Evolutionary conservation across 2,797 vertebrate species (phyloP).

Genomic region (Anguilla megastoma): DNA sequence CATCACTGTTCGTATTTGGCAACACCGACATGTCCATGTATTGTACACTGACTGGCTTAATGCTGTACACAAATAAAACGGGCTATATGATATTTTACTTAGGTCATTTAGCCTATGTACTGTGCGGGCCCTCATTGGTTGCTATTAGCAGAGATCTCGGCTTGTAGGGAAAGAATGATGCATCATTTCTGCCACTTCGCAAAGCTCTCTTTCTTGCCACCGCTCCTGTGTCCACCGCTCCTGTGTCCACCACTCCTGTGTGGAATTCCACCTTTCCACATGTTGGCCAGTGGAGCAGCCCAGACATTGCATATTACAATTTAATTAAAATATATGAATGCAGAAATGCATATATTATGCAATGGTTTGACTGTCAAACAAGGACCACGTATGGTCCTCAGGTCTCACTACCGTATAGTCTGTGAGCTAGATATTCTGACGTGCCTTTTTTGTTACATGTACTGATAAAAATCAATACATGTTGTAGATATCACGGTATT

Average conservation of each 20-base stretch:
- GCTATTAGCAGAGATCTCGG: conserved; percentile 6
- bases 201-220: conserved; percentile 15
- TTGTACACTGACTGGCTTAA: conserved; percentile 10
- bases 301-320: background rate
- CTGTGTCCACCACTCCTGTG: background rate
- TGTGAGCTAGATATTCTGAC: background rate
- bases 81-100: background rate
- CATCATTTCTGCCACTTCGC: conserved; percentile 15
- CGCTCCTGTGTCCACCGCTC: background rate
- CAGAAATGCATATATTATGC: background rate
- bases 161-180: background rate
- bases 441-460: background rate
- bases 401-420: background rate
- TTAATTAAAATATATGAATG: background rate
- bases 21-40: conserved; percentile 18
- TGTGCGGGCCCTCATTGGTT: conserved; percentile 8
- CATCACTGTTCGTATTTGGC: conserved; percentile 15
- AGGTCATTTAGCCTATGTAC: background rate
- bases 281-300: background rate
- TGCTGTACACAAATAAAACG: conserved; percentile 24
- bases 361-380: background rate
- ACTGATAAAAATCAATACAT: background rate
- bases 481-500: background rate
- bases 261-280: too few species aligned
- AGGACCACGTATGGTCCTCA: background rate